Evolutionary conservation across 2,113 vertebrate species (phyloP).

Genomic region (Odobenus rosmarus): DNA sequence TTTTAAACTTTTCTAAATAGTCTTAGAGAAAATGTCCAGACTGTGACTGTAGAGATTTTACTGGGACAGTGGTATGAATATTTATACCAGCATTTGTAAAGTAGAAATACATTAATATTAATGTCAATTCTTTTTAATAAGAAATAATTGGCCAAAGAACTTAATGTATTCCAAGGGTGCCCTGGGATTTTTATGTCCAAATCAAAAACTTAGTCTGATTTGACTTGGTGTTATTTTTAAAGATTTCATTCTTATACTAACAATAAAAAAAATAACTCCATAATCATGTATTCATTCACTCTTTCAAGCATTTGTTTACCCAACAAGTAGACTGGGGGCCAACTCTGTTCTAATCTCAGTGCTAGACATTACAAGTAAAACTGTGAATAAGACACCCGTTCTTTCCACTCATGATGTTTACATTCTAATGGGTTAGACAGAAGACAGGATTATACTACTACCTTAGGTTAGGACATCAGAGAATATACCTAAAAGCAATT

Average conservation of each 20-base stretch:
- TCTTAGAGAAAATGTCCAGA: background rate
- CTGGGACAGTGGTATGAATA: background rate
- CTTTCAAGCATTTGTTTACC: background rate
- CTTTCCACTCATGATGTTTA: background rate
- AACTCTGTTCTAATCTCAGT: background rate
- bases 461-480: background rate
- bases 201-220: background rate
- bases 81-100: background rate
- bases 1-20: background rate
- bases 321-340: background rate
- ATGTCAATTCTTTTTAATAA: background rate
- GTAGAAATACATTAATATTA: background rate
- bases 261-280: background rate
- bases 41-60: background rate
- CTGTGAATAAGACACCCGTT: background rate
- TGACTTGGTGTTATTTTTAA: background rate
- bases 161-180: background rate
- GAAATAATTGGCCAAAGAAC: background rate
- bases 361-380: background rate
- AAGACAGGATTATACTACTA: background rate
- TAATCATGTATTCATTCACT: background rate
- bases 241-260: background rate
- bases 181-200: background rate
- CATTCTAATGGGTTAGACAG: background rate
- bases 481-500: background rate